Conservation (phyloP, 2,888 invertebrate species). For the Camptogramma bilineatum region DNA sequence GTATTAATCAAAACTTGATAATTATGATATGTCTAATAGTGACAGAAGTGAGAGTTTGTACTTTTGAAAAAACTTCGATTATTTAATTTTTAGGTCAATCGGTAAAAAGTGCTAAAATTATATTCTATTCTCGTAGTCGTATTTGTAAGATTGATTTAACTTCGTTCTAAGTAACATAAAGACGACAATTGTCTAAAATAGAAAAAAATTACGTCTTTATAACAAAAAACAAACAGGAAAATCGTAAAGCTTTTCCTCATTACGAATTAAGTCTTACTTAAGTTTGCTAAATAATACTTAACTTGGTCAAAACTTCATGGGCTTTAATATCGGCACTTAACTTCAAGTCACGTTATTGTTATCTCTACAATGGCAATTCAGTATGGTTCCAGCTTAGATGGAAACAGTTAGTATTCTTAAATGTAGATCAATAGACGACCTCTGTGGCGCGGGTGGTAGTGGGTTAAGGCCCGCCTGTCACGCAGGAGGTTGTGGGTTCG, state of each 20-base stretch:
- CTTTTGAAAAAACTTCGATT: constrained; percentile 40
- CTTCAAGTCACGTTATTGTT: constrained; percentile 68
- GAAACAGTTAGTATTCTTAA: constrained; percentile 11
- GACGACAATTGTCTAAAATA: not conserved
- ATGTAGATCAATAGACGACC: not conserved
- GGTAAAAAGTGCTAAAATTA: constrained; percentile 3
- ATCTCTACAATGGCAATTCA: constrained; percentile 64
- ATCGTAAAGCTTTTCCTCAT: constrained; percentile 45
- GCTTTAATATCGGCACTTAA: constrained; percentile 50
- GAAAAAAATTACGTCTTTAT: not conserved
- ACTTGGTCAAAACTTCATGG: constrained; percentile 30
- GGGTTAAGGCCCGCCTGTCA: too few species aligned
- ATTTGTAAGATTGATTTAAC: not conserved
- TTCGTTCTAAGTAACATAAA: not conserved
- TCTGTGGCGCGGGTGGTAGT: too few species aligned
- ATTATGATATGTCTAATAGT: constrained; percentile 45
- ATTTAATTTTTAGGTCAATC: constrained; percentile 8
- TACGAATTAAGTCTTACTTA: constrained; percentile 45
- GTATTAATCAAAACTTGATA: constrained; percentile 60
- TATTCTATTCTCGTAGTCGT: not conserved
- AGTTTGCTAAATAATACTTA: constrained; percentile 30
- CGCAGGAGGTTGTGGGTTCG: too few species aligned
- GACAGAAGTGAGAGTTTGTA: constrained; percentile 44
- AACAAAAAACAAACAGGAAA: constrained; percentile 26
- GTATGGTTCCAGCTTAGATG: constrained; percentile 32